Evolutionary conservation across 2,113 vertebrate genomes (phyloP).

Genomic region (Condylura cristata): DNA sequence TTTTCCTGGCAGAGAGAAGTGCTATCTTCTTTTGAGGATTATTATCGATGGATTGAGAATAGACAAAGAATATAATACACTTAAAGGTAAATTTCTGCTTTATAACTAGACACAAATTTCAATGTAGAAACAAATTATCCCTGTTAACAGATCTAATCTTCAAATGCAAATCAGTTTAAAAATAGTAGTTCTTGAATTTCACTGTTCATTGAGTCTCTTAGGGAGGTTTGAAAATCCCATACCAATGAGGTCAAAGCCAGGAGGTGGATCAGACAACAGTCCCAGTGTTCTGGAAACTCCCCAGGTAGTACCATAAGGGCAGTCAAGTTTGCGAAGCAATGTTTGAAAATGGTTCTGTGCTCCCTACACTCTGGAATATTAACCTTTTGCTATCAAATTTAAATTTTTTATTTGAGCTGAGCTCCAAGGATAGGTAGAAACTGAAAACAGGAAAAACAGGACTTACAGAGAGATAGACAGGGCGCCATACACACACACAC

Average conservation of each 20-base stretch:
- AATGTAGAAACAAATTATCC: not conserved
- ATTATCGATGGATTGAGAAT: not conserved
- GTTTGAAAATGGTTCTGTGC: slow-evolving; percentile 9
- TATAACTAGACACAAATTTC: slow-evolving; percentile 17
- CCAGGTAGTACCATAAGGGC: not conserved
- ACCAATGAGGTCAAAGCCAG: not conserved
- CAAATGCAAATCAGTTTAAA: slow-evolving; percentile 35
- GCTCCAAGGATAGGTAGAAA: too few species aligned
- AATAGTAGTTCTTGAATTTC: not conserved
- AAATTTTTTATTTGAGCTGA: not conserved
- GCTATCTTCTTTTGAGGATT: not conserved
- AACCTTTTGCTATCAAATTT: not conserved
- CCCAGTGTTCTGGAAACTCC: not conserved
- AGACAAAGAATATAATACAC: not conserved
- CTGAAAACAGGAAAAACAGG: too few species aligned
- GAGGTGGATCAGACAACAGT: too few species aligned
- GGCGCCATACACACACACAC: not conserved
- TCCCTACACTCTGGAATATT: not conserved
- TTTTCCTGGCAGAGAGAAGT: not conserved
- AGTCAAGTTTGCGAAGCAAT: not conserved
- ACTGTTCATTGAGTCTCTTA: not conserved
- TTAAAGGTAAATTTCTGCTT: slow-evolving; percentile 27
- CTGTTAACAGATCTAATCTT: slow-evolving; percentile 9
- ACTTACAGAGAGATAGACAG: too few species aligned
- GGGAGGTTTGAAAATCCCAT: not conserved